These are phyloP conservation scores for Nomada hirtipes DNA, from an alignment of 2,888 invertebrate species.

Conservation along the genomic window DNA sequence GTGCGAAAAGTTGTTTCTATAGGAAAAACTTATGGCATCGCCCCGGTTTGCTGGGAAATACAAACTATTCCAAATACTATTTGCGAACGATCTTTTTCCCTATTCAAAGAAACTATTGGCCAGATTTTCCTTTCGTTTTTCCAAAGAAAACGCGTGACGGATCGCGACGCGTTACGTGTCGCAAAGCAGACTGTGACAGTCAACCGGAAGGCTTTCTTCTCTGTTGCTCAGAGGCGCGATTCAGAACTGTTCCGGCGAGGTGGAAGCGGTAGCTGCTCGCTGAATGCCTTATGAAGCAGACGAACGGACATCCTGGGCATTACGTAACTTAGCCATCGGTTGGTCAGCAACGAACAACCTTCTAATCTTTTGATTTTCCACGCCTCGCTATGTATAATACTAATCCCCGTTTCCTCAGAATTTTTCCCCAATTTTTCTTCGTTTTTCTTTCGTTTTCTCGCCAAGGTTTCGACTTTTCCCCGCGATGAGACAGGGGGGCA, in stretches of 20 bases:
- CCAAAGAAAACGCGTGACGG: background rate
- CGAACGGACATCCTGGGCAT: conserved; percentile 72
- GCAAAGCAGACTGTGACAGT: background rate
- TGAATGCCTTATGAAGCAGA: conserved; percentile 71
- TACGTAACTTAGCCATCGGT: conserved; percentile 56
- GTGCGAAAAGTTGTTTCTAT: too few species aligned
- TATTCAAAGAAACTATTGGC: too few species aligned
- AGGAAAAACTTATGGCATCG: too few species aligned
- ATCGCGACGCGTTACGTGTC: conserved; percentile 22
- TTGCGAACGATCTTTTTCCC: too few species aligned
- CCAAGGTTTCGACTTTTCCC: background rate
- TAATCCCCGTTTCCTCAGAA: background rate
- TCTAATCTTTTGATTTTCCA: conserved; percentile 13
- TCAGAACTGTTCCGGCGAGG: conserved; percentile 61
- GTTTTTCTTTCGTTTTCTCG: background rate
- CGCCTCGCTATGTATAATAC: background rate
- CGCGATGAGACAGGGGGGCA: background rate
- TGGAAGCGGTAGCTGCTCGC: conserved; percentile 59
- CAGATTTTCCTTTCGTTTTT: too few species aligned
- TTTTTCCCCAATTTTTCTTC: background rate
- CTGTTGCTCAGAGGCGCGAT: conserved; percentile 35
- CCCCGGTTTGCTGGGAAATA: too few species aligned
- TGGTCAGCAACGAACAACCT: conserved; percentile 27
- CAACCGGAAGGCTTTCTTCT: conserved; percentile 13
- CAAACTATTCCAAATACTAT: too few species aligned